Evolutionary conservation across 2,113 vertebrate species (phyloP), one percentile per base, ranked within the genome.

Genomic region (Phasianus colchicus): DNA sequence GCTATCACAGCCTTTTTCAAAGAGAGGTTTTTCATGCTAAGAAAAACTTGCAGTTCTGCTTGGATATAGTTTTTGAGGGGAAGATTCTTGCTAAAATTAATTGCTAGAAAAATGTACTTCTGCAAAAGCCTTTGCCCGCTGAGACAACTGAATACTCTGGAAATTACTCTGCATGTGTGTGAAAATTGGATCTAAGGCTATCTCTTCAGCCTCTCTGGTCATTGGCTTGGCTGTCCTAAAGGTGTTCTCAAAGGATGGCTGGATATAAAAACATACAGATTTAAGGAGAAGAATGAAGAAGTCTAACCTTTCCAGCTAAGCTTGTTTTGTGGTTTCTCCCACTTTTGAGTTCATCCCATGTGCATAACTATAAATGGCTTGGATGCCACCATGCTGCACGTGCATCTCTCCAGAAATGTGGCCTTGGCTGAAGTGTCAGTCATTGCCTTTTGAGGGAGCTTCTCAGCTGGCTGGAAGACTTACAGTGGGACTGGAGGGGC

Each of bases 241-340:
- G 27, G 4, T 11, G 11, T 52, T 8, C n/a, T 47, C 47, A 66
- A 80, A 73, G 10, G 17, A 43, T 34, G 64, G 6, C 50, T 71
- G 34, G 8, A 20, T 48, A 17, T 7, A 47, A 67, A 88, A 66
- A 45, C 0, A 0, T 10, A 14, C 6, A 13, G 40, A 25, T 6
- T 57, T 65, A 86, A 61, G 13, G 15, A 21, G 15, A 87, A 64
- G n/a, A 69, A 21, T 2, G 10, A 38, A 81, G 55, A 79, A 69
- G 9, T 38, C 48, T 75, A 57, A 45, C 21, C 5, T 22, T 65
- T 38, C 21, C 25, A 72, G n/a, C 34, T 43, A 16, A 45, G 29
- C 19, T 61, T 58, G 10, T 67, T 72, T 38, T 88, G 16, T 85
- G 55, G 55, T 11, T 24, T 71, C 25, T 76, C 34, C 64, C 16